Base-by-base conservation (phyloP, 2,888 invertebrate species). In the Caenorhabditis sp. region DNA sequence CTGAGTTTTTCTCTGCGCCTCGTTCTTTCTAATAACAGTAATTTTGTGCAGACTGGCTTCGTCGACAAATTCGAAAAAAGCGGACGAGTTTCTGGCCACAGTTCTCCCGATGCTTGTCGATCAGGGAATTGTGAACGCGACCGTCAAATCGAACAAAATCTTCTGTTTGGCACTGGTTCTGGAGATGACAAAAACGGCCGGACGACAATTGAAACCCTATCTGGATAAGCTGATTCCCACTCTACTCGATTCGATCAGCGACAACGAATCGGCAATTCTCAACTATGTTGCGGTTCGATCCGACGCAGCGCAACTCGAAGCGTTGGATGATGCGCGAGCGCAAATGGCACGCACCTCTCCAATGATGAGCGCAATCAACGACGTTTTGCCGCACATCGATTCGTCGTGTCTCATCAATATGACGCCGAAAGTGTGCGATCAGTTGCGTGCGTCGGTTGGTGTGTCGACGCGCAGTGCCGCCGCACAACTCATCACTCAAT, bases 281-380 rank as follows among this genome's bases (percentile, higher is more conserved):
- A 93, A 93, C 27, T 93, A 94, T 89, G 89, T 94, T 68, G 93
- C 94, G 76, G 93, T 93, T 0, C 91, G 92, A 53, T 89, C 93
- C 58, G 92, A 91, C 5, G 91, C 91, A 0, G 92, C 93, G 79
- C 91, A 91, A 49, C 91, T 94, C 81, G 94, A 94, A 84, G 89
- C 91, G 26, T 83, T 89, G 59, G 95, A 95, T 88, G 92, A 92
- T 77, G 91, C 93, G 69, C 90, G 95, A 66, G 93, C 94, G 8
- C 92, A 92, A 64, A 92, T 93, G 1, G 93, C 94, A 0, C 92
- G 93, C 84, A 92, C 92, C 0, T 94, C 95, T 88, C 93, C 94
- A 71, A 94, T 95, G 76, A 82, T 83, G 81, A 79, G 74, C 0
- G 77, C 83, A 3, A 66, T 77, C 23, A 63, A 78, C 26, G 79